phyloP scores from a whole-genome alignment of 2,797 vertebrate genomes.

The Momotus momota region DNA sequence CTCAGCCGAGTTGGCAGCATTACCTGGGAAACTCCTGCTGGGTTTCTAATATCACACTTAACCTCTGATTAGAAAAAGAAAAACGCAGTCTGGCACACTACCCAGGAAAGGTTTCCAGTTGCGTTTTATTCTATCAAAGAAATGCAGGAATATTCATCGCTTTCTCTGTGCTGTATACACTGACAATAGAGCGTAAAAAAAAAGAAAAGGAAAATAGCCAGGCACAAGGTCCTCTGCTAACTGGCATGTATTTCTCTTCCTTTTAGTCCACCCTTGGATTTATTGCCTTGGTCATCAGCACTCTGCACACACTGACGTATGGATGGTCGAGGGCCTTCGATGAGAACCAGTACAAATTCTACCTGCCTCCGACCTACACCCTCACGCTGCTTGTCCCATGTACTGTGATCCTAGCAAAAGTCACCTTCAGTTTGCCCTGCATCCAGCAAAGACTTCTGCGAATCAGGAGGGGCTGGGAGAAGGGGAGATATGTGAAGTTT shows the following conservation, averaged over 20 bases:
- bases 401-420: conserved; percentile 81
- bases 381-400: conserved; percentile 86
- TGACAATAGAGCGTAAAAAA: background rate
- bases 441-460: conserved; percentile 78
- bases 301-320: conserved; percentile 86
- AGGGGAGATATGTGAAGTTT: conserved; percentile 65
- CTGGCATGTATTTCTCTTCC: background rate
- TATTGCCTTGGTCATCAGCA: conserved; percentile 82
- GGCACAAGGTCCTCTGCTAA: background rate
- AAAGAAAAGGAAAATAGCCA: background rate
- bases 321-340: conserved; percentile 88
- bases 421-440: conserved; percentile 84
- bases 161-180: background rate
- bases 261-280: conserved; percentile 88
- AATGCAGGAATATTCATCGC: background rate
- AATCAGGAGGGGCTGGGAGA: conserved; percentile 91
- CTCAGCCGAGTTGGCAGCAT: background rate
- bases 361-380: conserved; percentile 87
- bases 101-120: background rate
- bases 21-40: background rate
- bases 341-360: conserved; percentile 83
- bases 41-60: conserved; percentile 17
- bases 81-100: background rate
- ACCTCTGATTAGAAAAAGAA: conserved; percentile 6
- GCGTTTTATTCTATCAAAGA: background rate